Evolutionary conservation across 2,888 invertebrate species (phyloP).

Genomic region (Glyphotaelius pellucidus): DNA sequence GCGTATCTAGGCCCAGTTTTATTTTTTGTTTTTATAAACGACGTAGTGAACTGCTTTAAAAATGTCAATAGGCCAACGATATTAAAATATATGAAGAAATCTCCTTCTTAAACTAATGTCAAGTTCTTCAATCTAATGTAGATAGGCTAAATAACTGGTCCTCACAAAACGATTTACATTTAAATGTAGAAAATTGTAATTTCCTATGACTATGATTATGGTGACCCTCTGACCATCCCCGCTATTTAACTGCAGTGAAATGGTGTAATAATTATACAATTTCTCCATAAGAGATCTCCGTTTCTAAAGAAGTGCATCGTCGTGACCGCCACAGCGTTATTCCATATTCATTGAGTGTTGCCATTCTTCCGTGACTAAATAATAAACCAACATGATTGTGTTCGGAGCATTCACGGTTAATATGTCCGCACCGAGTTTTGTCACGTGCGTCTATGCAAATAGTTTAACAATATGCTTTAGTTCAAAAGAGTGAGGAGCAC

Average conservation of each 20-base stretch:
- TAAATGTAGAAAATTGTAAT: too few relatives aligned
- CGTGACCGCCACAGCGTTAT: neutral
- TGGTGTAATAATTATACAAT: neutral
- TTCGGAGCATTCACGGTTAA: slow-evolving; percentile 38
- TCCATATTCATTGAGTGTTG: slow-evolving; percentile 2
- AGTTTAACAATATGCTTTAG: slow-evolving; percentile 31
- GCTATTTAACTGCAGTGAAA: neutral
- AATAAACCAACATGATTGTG: slow-evolving; percentile 22
- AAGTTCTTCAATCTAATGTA: too few relatives aligned
- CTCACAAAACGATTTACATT: too few relatives aligned
- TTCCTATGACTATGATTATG: too few relatives aligned
- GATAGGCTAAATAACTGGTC: too few relatives aligned
- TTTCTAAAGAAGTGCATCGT: neutral
- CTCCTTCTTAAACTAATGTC: too few relatives aligned
- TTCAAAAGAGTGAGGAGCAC: slow-evolving; percentile 7
- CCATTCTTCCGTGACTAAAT: slow-evolving; percentile 19
- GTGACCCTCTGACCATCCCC: neutral
- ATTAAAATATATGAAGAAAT: too few relatives aligned
- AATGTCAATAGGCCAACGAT: too few relatives aligned
- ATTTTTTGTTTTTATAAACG: too few relatives aligned
- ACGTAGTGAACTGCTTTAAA: too few relatives aligned
- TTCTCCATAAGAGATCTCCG: neutral
- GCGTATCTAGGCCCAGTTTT: too few relatives aligned
- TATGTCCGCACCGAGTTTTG: slow-evolving; percentile 14
- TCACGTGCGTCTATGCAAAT: slow-evolving; percentile 37